A percentile compares a stretch with the other conserved stretches of the same genome.
phyloP scores from a whole-genome alignment of 1,140 invertebrate genomes.

The Drosophila tsacasi region DNA sequence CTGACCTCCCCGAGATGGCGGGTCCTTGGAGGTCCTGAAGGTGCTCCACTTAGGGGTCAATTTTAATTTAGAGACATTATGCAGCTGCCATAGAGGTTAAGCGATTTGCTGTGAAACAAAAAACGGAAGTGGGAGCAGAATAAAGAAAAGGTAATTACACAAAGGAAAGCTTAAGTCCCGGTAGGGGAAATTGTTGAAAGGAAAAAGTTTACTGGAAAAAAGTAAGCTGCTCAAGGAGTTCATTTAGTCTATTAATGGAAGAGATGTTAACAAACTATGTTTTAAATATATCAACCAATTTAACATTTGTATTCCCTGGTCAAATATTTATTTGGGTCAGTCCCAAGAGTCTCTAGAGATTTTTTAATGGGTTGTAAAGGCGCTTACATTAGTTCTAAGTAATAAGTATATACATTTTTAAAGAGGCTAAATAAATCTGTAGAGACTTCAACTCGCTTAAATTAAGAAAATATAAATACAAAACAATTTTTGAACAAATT shows the following conservation, averaged over 20 bases:
- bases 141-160: not conserved
- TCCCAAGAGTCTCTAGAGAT: not conserved
- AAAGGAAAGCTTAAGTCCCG: not conserved
- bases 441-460: not conserved
- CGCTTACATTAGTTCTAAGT: not conserved
- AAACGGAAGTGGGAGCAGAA: slow-evolving; percentile 1
- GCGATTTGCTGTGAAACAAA: slow-evolving; percentile 1
- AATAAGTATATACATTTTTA: not conserved
- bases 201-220: not conserved
- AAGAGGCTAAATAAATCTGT: not conserved
- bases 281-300: not conserved
- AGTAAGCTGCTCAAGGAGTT: not conserved
- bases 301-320: not conserved
- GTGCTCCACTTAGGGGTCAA: slow-evolving; percentile 20
- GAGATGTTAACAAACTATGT: too few species aligned
- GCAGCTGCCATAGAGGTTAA: slow-evolving; percentile 14
- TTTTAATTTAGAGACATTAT: slow-evolving; percentile 1
- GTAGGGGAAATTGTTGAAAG: not conserved
- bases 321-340: too few species aligned
- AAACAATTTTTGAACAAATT: not conserved
- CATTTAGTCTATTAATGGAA: not conserved
- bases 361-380: not conserved
- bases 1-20: slow-evolving; percentile 17
- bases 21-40: slow-evolving; percentile 8
- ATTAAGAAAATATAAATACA: not conserved